Evolutionary conservation across 1,140 invertebrate genomes (phyloP).

Genomic region (Pseudobourletiella spinata): DNA sequence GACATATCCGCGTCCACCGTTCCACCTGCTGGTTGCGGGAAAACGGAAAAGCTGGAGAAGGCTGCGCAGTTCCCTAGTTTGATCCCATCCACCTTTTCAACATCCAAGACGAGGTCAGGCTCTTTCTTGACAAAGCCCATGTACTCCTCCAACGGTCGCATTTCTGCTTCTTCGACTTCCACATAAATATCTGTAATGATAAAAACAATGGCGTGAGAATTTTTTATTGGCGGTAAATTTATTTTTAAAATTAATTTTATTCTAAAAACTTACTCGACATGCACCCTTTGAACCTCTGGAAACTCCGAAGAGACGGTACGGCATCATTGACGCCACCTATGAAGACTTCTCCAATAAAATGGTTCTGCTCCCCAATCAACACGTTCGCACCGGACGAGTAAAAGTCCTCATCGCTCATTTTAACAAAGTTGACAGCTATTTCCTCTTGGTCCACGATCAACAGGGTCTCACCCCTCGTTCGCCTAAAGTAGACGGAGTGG

Average conservation of each 20-base stretch:
- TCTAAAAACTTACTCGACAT: constrained; percentile 63
- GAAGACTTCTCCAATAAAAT: constrained; percentile 53
- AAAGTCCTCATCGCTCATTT: not conserved
- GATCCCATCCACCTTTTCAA: constrained; percentile 67
- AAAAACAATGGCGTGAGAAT: no score
- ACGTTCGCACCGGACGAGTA: not conserved
- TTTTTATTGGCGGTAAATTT: not conserved
- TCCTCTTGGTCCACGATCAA: constrained; percentile 61
- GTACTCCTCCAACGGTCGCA: constrained; percentile 79
- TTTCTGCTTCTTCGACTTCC: constrained; percentile 63
- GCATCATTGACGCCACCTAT: constrained; percentile 77
- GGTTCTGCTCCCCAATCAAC: not conserved
- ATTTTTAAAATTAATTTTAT: constrained; percentile 1
- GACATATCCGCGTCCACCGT: not conserved
- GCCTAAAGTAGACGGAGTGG: constrained; percentile 74
- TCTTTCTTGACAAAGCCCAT: constrained; percentile 74
- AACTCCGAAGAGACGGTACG: constrained; percentile 58
- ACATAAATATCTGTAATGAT: constrained; percentile 67
- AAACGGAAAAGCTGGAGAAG: constrained; percentile 47
- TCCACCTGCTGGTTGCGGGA: not conserved
- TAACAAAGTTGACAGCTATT: constrained; percentile 47
- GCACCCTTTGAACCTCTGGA: constrained; percentile 78
- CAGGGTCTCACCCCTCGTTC: constrained; percentile 57
- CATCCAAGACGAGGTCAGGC: constrained; percentile 55
- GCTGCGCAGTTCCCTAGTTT: constrained; percentile 70